phyloP scores from a whole-genome alignment of 2,888 invertebrate genomes.

The Sicus ferrugineus region DNA sequence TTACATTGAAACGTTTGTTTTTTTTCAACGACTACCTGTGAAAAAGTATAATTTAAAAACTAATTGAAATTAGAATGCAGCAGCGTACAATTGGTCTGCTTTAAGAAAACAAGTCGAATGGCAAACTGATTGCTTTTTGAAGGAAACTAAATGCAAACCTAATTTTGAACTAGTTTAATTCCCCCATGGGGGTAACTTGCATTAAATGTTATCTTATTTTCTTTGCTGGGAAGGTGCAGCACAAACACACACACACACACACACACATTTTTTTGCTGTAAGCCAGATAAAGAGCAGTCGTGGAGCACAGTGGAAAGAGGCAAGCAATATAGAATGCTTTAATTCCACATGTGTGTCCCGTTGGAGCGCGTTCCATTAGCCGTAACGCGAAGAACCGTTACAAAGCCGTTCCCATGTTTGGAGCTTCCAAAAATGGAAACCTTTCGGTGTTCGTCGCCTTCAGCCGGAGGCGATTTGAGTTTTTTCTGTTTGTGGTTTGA shows the following conservation, averaged over 20 bases:
- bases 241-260: neutral
- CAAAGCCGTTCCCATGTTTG: neutral
- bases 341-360: neutral
- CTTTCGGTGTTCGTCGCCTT: neutral
- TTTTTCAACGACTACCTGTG: too few species aligned
- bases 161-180: too few species aligned
- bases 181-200: too few species aligned
- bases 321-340: neutral
- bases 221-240: too few species aligned
- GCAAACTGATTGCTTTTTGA: too few species aligned
- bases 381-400: neutral
- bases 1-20: too few species aligned
- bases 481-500: constrained; percentile 6
- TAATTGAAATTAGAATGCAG: too few species aligned
- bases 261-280: neutral
- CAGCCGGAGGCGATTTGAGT: neutral
- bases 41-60: too few species aligned
- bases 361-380: neutral
- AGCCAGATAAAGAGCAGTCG: neutral
- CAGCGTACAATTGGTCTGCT: too few species aligned
- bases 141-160: too few species aligned
- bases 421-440: neutral
- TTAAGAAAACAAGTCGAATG: too few species aligned
- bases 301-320: neutral
- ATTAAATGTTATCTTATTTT: too few species aligned